Evolutionary conservation across 2,797 vertebrate species (phyloP).

Genomic region (Graptemys geographica): DNA sequence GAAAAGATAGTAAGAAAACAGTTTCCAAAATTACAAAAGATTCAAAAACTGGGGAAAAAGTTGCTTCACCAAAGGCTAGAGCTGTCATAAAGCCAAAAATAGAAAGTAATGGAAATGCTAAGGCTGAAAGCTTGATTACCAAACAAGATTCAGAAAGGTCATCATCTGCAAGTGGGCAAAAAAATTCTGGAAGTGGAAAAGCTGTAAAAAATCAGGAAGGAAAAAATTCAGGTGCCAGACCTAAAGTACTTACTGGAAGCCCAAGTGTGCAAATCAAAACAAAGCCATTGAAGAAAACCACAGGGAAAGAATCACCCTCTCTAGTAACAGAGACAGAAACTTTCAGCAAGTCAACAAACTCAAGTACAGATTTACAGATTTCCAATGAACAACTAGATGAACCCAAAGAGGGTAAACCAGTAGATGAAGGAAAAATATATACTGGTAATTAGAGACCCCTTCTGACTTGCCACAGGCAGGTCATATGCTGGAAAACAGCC

Average conservation of each 20-base stretch:
- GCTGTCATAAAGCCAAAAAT: conserved; percentile 79
- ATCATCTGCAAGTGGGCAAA: conserved; percentile 79
- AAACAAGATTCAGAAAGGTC: conserved; percentile 79
- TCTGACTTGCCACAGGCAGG: conserved; percentile 62
- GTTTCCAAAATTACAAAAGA: conserved; percentile 79
- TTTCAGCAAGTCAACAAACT: conserved; percentile 70
- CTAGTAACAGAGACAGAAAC: conserved; percentile 55
- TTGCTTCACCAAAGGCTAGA: conserved; percentile 85
- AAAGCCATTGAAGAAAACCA: conserved; percentile 83
- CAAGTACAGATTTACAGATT: conserved; percentile 65
- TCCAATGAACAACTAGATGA: conserved; percentile 60
- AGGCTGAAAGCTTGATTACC: conserved; percentile 70
- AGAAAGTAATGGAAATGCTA: conserved; percentile 84
- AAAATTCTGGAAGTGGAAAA: conserved; percentile 79
- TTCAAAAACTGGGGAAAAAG: conserved; percentile 83
- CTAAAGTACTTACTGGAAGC: conserved; percentile 86
- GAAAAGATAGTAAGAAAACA: conserved; percentile 85
- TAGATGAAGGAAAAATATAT: conserved; percentile 74
- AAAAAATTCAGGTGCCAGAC: conserved; percentile 87
- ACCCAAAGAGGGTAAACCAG: conserved; percentile 67
- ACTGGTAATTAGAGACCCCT: conserved; percentile 59
- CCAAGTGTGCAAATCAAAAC: conserved; percentile 78
- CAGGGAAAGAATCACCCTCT: conserved; percentile 79
- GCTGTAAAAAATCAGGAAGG: conserved; percentile 84
- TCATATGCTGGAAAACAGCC: conserved; percentile 79